Base-by-base conservation (phyloP, 2,113 vertebrate genomes). In the Apteryx mantelli region DNA sequence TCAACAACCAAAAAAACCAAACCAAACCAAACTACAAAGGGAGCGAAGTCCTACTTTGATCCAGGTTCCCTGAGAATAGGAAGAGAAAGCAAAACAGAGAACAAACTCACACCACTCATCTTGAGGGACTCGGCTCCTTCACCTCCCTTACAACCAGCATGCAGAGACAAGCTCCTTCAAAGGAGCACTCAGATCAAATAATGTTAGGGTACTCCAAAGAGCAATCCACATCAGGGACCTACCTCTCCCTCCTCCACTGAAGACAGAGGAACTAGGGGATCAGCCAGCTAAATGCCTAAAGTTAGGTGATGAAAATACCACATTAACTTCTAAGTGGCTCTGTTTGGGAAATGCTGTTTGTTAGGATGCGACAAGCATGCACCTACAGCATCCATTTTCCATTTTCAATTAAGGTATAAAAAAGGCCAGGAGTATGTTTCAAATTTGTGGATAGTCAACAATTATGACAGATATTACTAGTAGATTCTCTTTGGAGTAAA, bases 21-120 rank as follows among this genome's bases (percentile, higher is more conserved):
- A 46, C 44, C 44, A 44, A 44, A 44, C 9, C 19, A 22, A 75
- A 30, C 85, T 65, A 44, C 81, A 86, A 73, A 5, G 4, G 66
- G 30, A 94, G 64, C 13, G 16, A 88, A 88, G 46, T 86, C 40
- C 71, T 63, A 16, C 1, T 55, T 63, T 65, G 58, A 58, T 12
- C 36, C 46, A 71, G 83, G 50, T 46, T 93, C 76, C 46, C 34
- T 18, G 30, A 95, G 53, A 68, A 40, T n/a, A 88, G 84, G 69
- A 85, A 82, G 55, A 38, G 24, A 81, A 95, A 91, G 46, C 64
- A 94, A 77, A 40, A 93, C 32, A 78, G 82, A 93, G 55, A 93
- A 86, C 82, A 86, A 90, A 71, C 91, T 95, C 95, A 88, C 85
- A 94, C 88, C 87, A 90, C 46, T 82, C 85, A 95, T 89, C 36